Evolutionary conservation across 2,797 vertebrate genomes (phyloP).

Genomic region (Miopithecus talapoin): DNA sequence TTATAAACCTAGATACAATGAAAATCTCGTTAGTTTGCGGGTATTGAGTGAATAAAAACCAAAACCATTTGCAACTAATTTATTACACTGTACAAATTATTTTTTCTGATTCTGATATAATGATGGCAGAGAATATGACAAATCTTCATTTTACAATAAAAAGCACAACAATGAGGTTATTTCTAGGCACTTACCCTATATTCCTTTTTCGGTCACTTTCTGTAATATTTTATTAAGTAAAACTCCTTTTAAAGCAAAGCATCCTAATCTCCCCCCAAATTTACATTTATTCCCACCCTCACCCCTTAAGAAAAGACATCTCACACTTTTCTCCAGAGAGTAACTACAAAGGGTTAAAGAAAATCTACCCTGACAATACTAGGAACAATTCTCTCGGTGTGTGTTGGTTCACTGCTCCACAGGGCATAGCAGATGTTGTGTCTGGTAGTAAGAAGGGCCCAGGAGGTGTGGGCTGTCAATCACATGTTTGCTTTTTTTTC

Average conservation of each 20-base stretch:
- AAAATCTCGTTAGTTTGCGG: conserved; percentile 35
- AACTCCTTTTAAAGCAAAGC: background rate
- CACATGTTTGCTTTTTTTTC: conserved; percentile 79
- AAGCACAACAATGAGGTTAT: background rate
- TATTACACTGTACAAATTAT: background rate
- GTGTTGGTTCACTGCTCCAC: conserved; percentile 90
- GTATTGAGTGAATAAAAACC: background rate
- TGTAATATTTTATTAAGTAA: background rate
- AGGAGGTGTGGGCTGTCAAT: conserved; percentile 90
- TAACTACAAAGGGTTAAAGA: conserved; percentile 86
- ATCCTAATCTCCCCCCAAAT: conserved; percentile 10
- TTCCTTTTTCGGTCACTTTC: background rate
- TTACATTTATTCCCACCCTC: background rate
- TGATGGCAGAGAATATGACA: conserved; percentile 9
- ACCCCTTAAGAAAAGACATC: conserved; percentile 51
- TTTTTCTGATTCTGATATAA: background rate
- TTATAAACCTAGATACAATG: background rate
- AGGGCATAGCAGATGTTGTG: conserved; percentile 90
- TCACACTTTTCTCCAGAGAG: conserved; percentile 82
- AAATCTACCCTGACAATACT: conserved; percentile 87
- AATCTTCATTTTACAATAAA: conserved; percentile 36
- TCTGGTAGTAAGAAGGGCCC: conserved; percentile 90
- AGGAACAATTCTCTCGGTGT: conserved; percentile 86
- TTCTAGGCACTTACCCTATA: background rate
- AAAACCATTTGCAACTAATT: conserved; percentile 15